Base-by-base conservation (phyloP, 2,888 invertebrate species). In the Melinaea marsaeus region DNA sequence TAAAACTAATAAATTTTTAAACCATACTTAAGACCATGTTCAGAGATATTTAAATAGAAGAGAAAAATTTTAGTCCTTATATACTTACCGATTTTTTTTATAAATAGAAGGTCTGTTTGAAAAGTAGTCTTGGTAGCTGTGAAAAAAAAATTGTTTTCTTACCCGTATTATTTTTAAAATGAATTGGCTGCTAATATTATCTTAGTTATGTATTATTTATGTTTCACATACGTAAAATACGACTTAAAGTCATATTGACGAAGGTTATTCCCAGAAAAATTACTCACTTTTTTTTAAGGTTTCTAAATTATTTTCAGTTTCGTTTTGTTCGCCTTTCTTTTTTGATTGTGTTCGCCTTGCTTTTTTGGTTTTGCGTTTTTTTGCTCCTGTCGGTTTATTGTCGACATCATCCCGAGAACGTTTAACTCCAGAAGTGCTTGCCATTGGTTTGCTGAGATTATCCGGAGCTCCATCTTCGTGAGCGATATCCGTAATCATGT, bases 341-440 rank as follows among this genome's bases (percentile, higher is more conserved):
- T 7, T 51, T 9, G 51, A 9, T 51, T 51, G 51, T 6, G 51
- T 9, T 51, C 32, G 32, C 11, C 32, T 51, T 7, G 11, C 32
- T 51, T 51, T 51, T 51, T 51, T 51, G 9, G 32, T 7, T 32
- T 51, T 32, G 9, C 32, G 11, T 32, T 32, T 51, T 32, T 51
- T 51, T 32, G 22, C 32, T 22, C 51, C 22, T 32, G 51, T 51
- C 11, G 22, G 51, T 51, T 9, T 51, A 2, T 22, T 32, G 6
- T 51, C 32, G 32, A 7, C 6, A 32, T 51, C 32, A 3, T 51
- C 51, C 9, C 22, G 32, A 1, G 7, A 6, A 9, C 51, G 51
- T 51, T 51, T 51, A 51, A 51, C 11, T 51, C 51, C 51, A 9
- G 51, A 51, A 32, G 51, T 51, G 9, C 51, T 51, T 5, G 51